Evolutionary conservation across 2,888 invertebrate species (phyloP).

Genomic region (Pollenia angustigena): DNA sequence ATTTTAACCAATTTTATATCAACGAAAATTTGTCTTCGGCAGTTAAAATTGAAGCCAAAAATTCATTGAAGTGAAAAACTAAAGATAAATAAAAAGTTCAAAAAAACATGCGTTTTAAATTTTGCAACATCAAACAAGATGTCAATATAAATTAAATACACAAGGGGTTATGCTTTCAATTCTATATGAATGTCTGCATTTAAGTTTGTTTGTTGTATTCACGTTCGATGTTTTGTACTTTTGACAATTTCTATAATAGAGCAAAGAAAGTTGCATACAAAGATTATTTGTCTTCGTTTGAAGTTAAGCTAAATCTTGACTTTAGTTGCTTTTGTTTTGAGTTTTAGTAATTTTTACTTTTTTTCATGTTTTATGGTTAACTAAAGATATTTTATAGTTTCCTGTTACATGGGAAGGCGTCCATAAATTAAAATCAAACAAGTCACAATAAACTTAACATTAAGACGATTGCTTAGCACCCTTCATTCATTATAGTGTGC

Average conservation of each 20-base stretch:
- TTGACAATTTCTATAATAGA: background rate
- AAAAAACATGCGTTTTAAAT: slow-evolving; percentile 56
- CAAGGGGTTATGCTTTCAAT: slow-evolving; percentile 48
- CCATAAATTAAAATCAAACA: slow-evolving; percentile 60
- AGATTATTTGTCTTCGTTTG: slow-evolving; percentile 16
- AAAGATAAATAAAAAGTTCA: background rate
- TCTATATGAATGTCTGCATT: background rate
- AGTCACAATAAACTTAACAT: background rate
- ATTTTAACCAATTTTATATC: slow-evolving; percentile 49
- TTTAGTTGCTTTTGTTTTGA: slow-evolving; percentile 12
- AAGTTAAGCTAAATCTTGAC: slow-evolving; percentile 8
- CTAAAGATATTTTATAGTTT: slow-evolving; percentile 73
- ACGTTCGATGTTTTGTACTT: background rate
- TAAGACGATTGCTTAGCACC: background rate
- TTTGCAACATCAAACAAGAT: slow-evolving; percentile 48
- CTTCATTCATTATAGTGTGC: background rate
- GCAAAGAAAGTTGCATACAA: background rate
- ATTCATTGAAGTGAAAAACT: slow-evolving; percentile 30
- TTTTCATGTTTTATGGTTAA: slow-evolving; percentile 47
- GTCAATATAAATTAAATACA: slow-evolving; percentile 59
- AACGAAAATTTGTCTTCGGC: slow-evolving; percentile 60
- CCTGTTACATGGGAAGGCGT: slow-evolving; percentile 68
- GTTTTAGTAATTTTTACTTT: slow-evolving; percentile 13
- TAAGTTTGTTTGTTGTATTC: slow-evolving; percentile 2
- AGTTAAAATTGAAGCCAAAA: slow-evolving; percentile 54